Conservation (phyloP, 92 coral and sea anemone species). For the Meandrina meandrites region DNA sequence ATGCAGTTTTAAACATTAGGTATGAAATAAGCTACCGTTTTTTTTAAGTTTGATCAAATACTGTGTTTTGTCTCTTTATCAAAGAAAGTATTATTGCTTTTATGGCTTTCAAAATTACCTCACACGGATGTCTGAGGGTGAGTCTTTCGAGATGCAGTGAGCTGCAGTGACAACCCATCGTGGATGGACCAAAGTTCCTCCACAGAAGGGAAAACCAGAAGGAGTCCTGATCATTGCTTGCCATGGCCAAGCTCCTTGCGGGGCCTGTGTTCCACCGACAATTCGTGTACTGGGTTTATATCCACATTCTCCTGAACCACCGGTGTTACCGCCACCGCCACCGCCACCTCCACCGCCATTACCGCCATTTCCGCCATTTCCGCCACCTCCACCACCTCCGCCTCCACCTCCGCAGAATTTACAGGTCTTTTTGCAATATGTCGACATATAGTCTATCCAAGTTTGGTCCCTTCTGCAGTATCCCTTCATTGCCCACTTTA, state of each 20-base stretch:
- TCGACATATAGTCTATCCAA: background rate
- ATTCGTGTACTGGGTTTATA: slow-evolving; percentile 48
- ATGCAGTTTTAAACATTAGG: too few species aligned
- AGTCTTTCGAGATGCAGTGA: slow-evolving; percentile 34
- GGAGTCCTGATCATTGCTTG: slow-evolving; percentile 45
- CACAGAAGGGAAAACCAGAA: slow-evolving; percentile 49
- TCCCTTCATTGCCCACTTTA: too few species aligned
- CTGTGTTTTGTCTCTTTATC: too few species aligned
- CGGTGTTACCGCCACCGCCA: background rate
- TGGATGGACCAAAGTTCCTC: slow-evolving; percentile 54
- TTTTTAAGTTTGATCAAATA: too few species aligned
- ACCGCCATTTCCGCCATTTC: background rate
- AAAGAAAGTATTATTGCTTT: background rate
- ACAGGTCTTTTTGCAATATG: background rate
- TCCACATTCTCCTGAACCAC: background rate
- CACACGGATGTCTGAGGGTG: slow-evolving; percentile 17
- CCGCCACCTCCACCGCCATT: background rate
- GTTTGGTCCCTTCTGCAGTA: background rate
- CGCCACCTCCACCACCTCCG: background rate
- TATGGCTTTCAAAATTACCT: background rate
- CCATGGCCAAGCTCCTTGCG: slow-evolving; percentile 64
- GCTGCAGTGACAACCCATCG: slow-evolving; percentile 64
- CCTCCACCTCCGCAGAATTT: background rate
- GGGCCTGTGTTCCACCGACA: slow-evolving; percentile 61
- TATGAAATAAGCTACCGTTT: too few species aligned